Base-by-base conservation (phyloP, 2,888 invertebrate species). In the Heliconius aoede region DNA sequence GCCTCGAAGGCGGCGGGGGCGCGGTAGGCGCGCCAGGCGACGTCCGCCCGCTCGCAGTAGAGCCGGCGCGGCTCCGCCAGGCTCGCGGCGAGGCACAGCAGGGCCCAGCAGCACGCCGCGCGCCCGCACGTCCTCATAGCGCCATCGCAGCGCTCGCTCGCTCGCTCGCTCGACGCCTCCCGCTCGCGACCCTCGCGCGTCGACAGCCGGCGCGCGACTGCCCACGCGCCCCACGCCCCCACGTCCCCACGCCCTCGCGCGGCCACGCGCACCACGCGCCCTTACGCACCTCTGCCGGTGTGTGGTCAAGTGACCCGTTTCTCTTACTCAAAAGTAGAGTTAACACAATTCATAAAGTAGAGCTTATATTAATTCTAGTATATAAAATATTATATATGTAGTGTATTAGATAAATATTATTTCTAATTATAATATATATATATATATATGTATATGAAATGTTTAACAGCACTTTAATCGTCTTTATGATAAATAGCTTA, bases 11-110 rank as follows among this genome's bases (percentile, higher is more conserved):
- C 93, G 85, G 91, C 91, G 80, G 94, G 94, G 82, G 94, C 94
- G 82, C 92, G 92, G 91, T 93, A 93, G 86, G 94, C 94, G 78
- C 94, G 91, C 94, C 94, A 94, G 84, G 94, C 94, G 84, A 94
- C 94, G 93, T 94, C 94, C 84, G 92, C 94, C 85, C 94, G 92
- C 90, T 91, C 93, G 91, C 94, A 94, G 91, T 92, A 94, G 85
- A 87, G 90, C 88, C 92, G 92, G 87, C 91, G 88, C 88, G 87
- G 86, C 84, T 86, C 86, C 81, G 86, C 85, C 83, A 84, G 86
- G 85, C 85, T 82, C 82, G 83, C 85, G 79, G 84, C 85, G 87
- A 90, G 86, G 86, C 89, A 89, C 88, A 92, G 88, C 88, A 92
- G 88, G 87, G 91, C 91, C 92, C 91, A 91, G 90, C 90, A 91